Evolutionary conservation across 2,888 invertebrate species (phyloP).

Genomic region (Eupithecia pulchellata): DNA sequence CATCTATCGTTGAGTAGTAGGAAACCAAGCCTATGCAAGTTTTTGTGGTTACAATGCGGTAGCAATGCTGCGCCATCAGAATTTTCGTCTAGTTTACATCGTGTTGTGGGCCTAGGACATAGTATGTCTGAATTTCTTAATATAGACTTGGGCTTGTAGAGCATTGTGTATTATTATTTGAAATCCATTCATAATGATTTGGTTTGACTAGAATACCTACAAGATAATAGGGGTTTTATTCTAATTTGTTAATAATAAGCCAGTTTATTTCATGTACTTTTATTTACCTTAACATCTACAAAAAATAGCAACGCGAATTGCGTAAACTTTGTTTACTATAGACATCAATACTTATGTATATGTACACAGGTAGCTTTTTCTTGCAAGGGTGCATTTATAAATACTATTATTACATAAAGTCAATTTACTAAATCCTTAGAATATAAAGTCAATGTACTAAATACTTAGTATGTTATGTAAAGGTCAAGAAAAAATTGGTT

Average conservation of each 20-base stretch:
- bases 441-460: conserved; percentile 12
- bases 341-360: conserved; percentile 26
- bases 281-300: conserved; percentile 20
- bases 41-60: not conserved
- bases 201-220: not conserved
- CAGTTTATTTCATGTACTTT: conserved; percentile 19
- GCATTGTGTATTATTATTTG: not conserved
- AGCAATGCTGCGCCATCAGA: too few species aligned
- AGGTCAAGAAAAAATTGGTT: not conserved
- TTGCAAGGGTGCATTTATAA: conserved; percentile 13
- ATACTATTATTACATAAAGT: conserved; percentile 17
- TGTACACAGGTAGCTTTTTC: conserved; percentile 24
- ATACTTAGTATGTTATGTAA: conserved; percentile 6
- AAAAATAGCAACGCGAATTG: conserved; percentile 30
- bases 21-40: conserved; percentile 12
- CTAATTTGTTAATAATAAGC: not conserved
- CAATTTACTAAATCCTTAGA: conserved; percentile 4
- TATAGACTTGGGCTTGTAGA: not conserved
- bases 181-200: not conserved
- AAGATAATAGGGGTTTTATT: not conserved
- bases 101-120: too few species aligned
- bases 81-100: too few species aligned
- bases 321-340: conserved; percentile 37
- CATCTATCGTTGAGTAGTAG: conserved; percentile 65
- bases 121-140: too few species aligned